Base-by-base conservation (phyloP, 2,113 vertebrate species). In the Phyllostomus discolor region DNA sequence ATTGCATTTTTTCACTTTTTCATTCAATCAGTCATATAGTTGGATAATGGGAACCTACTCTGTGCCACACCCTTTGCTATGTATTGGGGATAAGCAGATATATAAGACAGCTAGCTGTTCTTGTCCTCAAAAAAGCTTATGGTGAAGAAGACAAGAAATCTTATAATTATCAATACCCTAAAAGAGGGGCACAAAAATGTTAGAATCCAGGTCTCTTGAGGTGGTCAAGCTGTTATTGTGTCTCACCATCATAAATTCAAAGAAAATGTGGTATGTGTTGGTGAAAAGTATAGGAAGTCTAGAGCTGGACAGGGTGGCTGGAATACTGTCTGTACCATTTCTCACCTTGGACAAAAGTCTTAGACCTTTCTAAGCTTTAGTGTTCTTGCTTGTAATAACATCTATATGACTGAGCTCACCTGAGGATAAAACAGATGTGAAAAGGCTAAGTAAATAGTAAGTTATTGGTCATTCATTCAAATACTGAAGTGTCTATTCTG, bases 161-260 rank as follows among this genome's bases (percentile, higher is more conserved):
- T 78, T 33, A 59, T 82, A 57, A 85, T 35, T 81, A 72, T 41
- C 10, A 93, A 38, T 26, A 4, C 46, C 52, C 52, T 72, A 59
- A 72, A 82, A 90, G 59, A 92, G 15, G 41, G 22, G 4, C 31
- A 92, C 28, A 67, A 19, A 4, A 62, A 79, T 67, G 24, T 66
- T 69, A 90, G 38, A 83, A 94, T 11, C 28, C 33, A 94, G 7
- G 28, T 54, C 43, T 89, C 48, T 94, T 33, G 52, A 43, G 43
- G 26, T 64, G 24, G 57, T 62, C 12, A 69, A 35, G 43, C 24
- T 24, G 94, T 35, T 75, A n/a, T 90, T 82, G 50, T 12, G 52
- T 96, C 88, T 90, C 59, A 75, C 17, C 28, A 88, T 54, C 19
- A 93, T 50, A 72, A 95, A 82, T 95, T 82, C 31, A 11, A 95